Conservation (phyloP, 2,113 vertebrate species). For the Daubentonia madagascariensis region DNA sequence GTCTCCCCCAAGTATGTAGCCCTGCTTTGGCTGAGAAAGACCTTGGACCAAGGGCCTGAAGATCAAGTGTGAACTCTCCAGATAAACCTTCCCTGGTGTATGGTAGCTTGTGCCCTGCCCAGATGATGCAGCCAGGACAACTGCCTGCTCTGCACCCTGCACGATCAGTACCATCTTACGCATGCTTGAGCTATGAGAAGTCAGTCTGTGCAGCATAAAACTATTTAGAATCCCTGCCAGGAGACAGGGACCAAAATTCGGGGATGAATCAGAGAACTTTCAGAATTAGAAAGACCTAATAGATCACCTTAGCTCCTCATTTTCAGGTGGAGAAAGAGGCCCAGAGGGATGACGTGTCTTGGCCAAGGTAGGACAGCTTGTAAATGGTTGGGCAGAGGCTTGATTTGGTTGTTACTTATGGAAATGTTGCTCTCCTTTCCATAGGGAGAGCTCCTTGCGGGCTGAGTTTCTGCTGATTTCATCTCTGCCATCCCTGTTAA, state of each 20-base stretch:
- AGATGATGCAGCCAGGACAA: no score
- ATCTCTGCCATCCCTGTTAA: background rate
- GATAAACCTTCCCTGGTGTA: accelerated
- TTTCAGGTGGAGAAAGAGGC: background rate
- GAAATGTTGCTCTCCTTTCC: background rate
- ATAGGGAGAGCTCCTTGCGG: background rate
- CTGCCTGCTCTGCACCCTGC: background rate
- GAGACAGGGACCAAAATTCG: background rate
- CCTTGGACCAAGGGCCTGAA: background rate
- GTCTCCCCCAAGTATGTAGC: background rate
- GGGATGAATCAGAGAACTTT: background rate
- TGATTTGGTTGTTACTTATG: background rate
- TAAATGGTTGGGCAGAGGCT: background rate
- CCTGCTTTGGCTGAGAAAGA: background rate
- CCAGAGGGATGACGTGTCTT: background rate
- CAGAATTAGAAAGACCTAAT: background rate
- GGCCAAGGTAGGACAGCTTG: background rate
- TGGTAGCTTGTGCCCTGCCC: accelerated
- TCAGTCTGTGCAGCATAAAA: background rate
- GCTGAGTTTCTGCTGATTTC: background rate
- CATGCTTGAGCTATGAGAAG: background rate
- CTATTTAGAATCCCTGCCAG: background rate
- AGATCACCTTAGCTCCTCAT: background rate
- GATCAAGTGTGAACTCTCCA: background rate
- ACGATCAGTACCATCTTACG: accelerated